phyloP scores from a whole-genome alignment of 2,888 invertebrate genomes.

The Heliconius charithonia region DNA sequence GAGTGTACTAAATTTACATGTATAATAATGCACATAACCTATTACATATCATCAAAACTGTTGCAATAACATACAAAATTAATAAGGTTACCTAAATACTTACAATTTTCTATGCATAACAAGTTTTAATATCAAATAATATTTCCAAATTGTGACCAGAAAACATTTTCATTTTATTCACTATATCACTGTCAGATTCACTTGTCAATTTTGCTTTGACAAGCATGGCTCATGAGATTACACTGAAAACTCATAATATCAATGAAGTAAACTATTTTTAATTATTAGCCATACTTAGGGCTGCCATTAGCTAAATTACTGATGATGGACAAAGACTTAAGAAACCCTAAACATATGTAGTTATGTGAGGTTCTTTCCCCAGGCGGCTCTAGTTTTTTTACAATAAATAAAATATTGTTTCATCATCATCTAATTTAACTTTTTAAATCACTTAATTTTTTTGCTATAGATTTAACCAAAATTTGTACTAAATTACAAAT shows the following conservation, averaged over 20 bases:
- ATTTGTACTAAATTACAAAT: background rate
- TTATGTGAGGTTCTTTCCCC: too few relatives aligned
- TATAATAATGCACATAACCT: constrained; percentile 13
- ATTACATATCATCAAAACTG: background rate
- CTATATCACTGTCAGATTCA: constrained; percentile 46
- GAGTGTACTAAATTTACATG: background rate
- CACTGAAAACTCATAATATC: constrained; percentile 28
- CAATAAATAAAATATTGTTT: too few relatives aligned
- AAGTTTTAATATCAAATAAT: constrained; percentile 43
- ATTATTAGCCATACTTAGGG: constrained; percentile 17
- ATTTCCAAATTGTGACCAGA: constrained; percentile 34
- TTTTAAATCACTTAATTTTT: too few relatives aligned
- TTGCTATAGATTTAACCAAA: too few relatives aligned
- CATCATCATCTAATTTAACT: too few relatives aligned
- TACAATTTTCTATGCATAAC: constrained; percentile 77
- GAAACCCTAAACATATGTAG: too few relatives aligned
- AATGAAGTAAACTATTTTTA: constrained; percentile 22
- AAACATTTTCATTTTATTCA: constrained; percentile 41
- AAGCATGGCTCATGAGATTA: constrained; percentile 70
- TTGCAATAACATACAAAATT: background rate
- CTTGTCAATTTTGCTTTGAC: constrained; percentile 67
- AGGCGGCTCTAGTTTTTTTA: too few relatives aligned
- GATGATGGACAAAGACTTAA: too few relatives aligned
- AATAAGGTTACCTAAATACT: constrained; percentile 56
- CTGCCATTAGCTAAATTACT: background rate